These are phyloP conservation scores for Drosophila littoralis DNA, from an alignment of 1,140 invertebrate species.

Conservation along the genomic window DNA sequence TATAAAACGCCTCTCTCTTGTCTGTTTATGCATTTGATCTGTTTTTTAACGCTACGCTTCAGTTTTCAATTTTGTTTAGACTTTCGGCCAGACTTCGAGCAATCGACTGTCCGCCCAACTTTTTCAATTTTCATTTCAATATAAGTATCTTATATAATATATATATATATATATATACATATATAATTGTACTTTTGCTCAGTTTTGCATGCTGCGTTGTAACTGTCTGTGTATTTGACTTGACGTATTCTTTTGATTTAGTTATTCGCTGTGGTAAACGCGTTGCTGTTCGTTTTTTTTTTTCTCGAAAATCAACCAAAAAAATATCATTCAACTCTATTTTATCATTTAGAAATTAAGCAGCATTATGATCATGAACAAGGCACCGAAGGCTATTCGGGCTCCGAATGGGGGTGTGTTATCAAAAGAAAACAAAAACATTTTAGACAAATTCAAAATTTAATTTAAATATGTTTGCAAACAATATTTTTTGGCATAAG, in stretches of 20 bases:
- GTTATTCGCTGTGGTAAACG: conserved; percentile 34
- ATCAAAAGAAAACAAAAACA: neutral
- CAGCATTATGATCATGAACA: neutral
- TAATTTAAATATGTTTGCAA: neutral
- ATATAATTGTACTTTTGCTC: conserved; percentile 63
- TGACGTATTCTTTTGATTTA: conserved; percentile 42
- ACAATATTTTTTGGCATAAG: neutral
- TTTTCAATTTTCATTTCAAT: conserved; percentile 62
- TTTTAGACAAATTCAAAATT: neutral
- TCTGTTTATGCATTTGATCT: conserved; percentile 29
- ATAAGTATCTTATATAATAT: conserved; percentile 19
- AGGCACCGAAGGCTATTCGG: conserved; percentile 1
- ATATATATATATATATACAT: conserved; percentile 35
- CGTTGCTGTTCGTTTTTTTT: conserved; percentile 24
- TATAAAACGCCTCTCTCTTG: conserved; percentile 19
- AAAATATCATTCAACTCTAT: conserved; percentile 8
- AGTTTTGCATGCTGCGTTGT: conserved; percentile 68
- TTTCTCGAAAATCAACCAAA: neutral
- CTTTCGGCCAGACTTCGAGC: conserved; percentile 18
- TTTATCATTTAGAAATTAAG: conserved; percentile 14
- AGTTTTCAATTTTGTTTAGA: conserved; percentile 35
- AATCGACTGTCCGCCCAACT: conserved; percentile 23
- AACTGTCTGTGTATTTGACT: conserved; percentile 51
- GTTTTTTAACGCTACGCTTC: conserved; percentile 19
- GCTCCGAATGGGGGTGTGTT: conserved; percentile 13